Conservation (phyloP, 2,888 invertebrate genomes). For the Philhelius pedissequus region DNA sequence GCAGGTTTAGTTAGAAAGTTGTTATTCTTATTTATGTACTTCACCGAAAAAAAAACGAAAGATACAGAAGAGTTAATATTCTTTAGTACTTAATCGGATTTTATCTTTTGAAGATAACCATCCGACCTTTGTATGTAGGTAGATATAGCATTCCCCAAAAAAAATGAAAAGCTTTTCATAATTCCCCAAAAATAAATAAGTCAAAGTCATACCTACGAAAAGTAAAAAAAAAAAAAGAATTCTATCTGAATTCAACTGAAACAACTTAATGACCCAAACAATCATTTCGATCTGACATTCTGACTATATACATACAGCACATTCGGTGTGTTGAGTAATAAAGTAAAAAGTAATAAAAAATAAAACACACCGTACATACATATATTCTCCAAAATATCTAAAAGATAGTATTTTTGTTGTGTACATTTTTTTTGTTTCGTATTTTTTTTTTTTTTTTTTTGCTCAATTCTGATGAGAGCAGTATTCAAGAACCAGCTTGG, state of each 20-base stretch:
- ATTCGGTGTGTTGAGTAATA: slow-evolving; percentile 32
- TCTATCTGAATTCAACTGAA: slow-evolving; percentile 57
- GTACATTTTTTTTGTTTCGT: too few relatives aligned
- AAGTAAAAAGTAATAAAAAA: slow-evolving; percentile 1
- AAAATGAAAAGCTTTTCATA: slow-evolving; percentile 23
- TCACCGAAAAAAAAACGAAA: too few relatives aligned
- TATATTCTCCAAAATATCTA: slow-evolving; percentile 45
- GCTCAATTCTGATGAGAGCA: slow-evolving; percentile 31
- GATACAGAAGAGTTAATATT: too few relatives aligned
- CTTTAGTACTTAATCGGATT: background rate
- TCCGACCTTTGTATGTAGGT: too few relatives aligned
- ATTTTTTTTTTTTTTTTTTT: too few relatives aligned
- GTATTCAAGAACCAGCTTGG: slow-evolving; percentile 60
- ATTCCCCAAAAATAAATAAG: slow-evolving; percentile 10
- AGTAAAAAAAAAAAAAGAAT: slow-evolving; percentile 31
- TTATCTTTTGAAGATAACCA: background rate
- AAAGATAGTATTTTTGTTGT: slow-evolving; percentile 20
- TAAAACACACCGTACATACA: background rate
- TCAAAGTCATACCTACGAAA: slow-evolving; percentile 13
- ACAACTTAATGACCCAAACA: slow-evolving; percentile 67
- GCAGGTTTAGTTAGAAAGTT: too few relatives aligned
- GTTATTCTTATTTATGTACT: too few relatives aligned
- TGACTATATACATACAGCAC: slow-evolving; percentile 17
- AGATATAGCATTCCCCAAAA: slow-evolving; percentile 1
- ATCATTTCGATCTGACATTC: slow-evolving; percentile 56